phyloP scores from a whole-genome alignment of 2,113 vertebrate genomes.

The Propithecus coquereli region DNA sequence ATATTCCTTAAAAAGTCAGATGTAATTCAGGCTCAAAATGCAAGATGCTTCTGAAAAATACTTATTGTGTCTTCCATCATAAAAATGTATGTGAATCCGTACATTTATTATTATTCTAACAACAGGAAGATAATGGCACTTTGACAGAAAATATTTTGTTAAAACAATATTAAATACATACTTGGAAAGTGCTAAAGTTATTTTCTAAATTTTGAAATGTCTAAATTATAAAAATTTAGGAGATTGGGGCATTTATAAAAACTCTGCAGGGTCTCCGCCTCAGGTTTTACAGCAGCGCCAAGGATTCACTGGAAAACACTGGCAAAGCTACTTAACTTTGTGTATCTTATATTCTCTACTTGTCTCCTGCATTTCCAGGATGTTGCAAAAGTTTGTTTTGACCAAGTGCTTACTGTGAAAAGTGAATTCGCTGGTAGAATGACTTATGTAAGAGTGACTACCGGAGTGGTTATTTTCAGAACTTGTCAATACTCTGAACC shows the following conservation, averaged over 20 bases:
- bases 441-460: neutral
- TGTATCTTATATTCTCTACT: neutral
- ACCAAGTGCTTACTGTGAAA: neutral
- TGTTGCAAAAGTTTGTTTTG: constrained; percentile 6
- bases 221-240: neutral
- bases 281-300: neutral
- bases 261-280: neutral
- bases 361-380: neutral
- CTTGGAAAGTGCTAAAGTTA: neutral
- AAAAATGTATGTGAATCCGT: neutral
- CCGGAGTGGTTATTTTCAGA: neutral
- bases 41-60: neutral
- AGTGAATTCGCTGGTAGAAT: neutral
- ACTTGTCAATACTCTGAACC: neutral
- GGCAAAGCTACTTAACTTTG: neutral
- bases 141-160: neutral
- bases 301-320: neutral
- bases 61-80: neutral
- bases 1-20: neutral
- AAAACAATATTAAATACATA: neutral
- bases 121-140: neutral
- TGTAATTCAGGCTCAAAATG: neutral
- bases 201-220: neutral
- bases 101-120: neutral
- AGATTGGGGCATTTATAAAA: neutral